Base-by-base conservation (phyloP, 2,888 invertebrate species). In the Protonemura montana region DNA sequence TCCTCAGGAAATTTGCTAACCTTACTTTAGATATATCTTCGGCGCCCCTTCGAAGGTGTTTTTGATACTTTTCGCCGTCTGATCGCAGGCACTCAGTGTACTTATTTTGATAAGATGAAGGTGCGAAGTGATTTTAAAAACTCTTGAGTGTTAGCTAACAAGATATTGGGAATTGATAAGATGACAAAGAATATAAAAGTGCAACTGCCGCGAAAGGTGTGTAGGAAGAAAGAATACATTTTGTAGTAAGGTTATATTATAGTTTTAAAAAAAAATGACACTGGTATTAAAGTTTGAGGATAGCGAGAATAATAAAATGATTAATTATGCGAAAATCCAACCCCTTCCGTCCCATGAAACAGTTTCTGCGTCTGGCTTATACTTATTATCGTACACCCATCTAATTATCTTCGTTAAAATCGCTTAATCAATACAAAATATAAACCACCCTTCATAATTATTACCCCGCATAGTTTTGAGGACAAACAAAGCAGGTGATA, bases 1-100 rank as follows among this genome's bases (percentile, higher is more conserved):
- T 78, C 78, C 78, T 78, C 28, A 27, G 27, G 78, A 78, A 78
- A 59, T 59, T 59, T 59, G 59, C 59, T 59, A 59, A 59, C 6
- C 2, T 59, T 59, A 59, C 21, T 59, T 16, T 21, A 59, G 59
- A 35, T 59, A 59, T 59, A 59, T 13, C 59, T 59, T 59, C 21
- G 59, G 59, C 59, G 59, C 59, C 59, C n/a, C 59, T 59, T 10
- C 35, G 59, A 10, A 2, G 7, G 13, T 16, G 59, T 59, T 3
- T 21, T 3, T 3, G 35, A 35, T 35, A 10, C 35, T 59, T 59
- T 59, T 41, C 13, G 59, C 59, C 59, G 1, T 59, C 21, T 59
- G 59, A 10, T 59, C 3, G 59, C 59, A 59, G 59, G 59, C 21
- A 59, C 1, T 59, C 59, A 21, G 59, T 59, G 59, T 35, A 35